phyloP scores from a whole-genome alignment of 2,888 invertebrate genomes.

The Chloroclysta siterata region DNA sequence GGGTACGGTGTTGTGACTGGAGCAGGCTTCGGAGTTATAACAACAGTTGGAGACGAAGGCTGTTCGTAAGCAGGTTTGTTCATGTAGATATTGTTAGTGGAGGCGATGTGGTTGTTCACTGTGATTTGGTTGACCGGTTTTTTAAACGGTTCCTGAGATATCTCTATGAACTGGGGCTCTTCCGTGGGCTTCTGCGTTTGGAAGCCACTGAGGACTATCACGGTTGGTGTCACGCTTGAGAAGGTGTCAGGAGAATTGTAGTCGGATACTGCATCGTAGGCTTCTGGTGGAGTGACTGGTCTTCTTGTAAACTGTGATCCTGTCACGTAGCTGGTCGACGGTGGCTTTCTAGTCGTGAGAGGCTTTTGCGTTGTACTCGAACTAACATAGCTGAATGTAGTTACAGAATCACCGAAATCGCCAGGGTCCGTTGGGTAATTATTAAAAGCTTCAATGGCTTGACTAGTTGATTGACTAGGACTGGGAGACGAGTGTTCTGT shows the following conservation, averaged over 20 bases:
- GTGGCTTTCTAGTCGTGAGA: slow-evolving; percentile 66
- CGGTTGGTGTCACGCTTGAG: slow-evolving; percentile 79
- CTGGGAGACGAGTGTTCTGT: slow-evolving; percentile 62
- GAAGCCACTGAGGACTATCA: slow-evolving; percentile 71
- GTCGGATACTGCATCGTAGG: slow-evolving; percentile 48
- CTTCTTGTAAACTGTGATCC: slow-evolving; percentile 79
- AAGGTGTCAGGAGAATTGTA: slow-evolving; percentile 72
- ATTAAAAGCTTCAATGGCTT: slow-evolving; percentile 76
- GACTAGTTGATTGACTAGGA: slow-evolving; percentile 76
- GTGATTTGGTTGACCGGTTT: slow-evolving; percentile 82
- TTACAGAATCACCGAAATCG: slow-evolving; percentile 70
- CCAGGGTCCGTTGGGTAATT: slow-evolving; percentile 75
- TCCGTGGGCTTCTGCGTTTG: slow-evolving; percentile 63
- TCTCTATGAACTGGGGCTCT: slow-evolving; percentile 73
- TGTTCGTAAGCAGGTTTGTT: slow-evolving; percentile 71
- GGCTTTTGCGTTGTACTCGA: slow-evolving; percentile 66
- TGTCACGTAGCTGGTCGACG: slow-evolving; percentile 79
- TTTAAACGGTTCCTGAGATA: slow-evolving; percentile 81
- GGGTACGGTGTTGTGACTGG: slow-evolving; percentile 71
- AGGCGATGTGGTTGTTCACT: slow-evolving; percentile 86
- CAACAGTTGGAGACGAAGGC: slow-evolving; percentile 86
- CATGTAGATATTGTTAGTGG: slow-evolving; percentile 82
- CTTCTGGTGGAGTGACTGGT: slow-evolving; percentile 65
- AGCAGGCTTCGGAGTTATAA: slow-evolving; percentile 89
- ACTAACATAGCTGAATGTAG: slow-evolving; percentile 73